Evolutionary conservation across 2,888 invertebrate species (phyloP), one percentile per base, ranked within the genome.

Genomic region (Ommatoiulus sabulosus): DNA sequence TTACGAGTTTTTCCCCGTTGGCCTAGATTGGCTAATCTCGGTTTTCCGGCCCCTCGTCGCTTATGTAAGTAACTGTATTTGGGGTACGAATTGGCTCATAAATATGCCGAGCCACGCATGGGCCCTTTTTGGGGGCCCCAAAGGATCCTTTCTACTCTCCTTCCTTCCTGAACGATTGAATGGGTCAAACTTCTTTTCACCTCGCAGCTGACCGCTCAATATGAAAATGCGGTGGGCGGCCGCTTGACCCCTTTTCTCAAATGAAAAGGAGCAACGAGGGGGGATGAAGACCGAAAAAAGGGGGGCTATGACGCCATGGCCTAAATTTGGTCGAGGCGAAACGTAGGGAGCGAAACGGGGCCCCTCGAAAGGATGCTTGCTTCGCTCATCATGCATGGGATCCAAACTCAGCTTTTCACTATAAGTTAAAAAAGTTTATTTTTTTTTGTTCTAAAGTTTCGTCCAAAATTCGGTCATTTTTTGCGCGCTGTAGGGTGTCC

Each of bases 191-290:
- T n/a, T 17, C 63, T 63, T 63, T n/a, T 63, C 63, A 63, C 17
- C 63, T 63, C n/a, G n/a, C 63, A 17, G 57, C 57, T 63, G 63
- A n/a, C 17, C n/a, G 6, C 63, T 17, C 63, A n/a, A 63, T 63
- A 63, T 63, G 63, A 63, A 63, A 63, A 63, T 63, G 63, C 63
- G 63, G 63, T 63, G 63, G 63, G 63, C 63, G n/a, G 63, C n/a
- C 63, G 63, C 63, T 63, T 63, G 63, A 63, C 63, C 63, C 63
- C 63, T 63, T 63, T 63, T 17, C 46, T 5, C 6, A n/a, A 63
- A 63, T 63, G 63, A 63, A 63, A 63, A 63, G 63, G 63, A 63
- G n/a, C 5, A 63, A 63, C 63, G 17, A n/a, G 17, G 63, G 63
- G 63, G 63, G 63, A 63, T 63, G 63, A 63, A 63, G n/a, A 63